phyloP scores from a whole-genome alignment of 2,888 invertebrate genomes.

The Stenotaenia linearis region DNA sequence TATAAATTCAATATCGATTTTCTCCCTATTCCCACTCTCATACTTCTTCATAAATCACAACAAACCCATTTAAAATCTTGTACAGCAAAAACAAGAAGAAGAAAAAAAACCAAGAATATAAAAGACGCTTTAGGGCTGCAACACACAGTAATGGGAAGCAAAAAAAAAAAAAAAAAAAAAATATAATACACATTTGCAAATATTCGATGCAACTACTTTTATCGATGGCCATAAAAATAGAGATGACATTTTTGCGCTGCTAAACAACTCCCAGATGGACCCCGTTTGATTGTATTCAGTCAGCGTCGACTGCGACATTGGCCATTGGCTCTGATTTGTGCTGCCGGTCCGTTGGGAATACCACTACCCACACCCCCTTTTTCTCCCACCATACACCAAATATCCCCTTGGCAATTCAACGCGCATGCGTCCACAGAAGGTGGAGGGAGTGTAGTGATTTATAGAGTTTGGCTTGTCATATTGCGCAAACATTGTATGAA shows the following conservation, averaged over 20 bases:
- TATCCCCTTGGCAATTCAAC: conserved; percentile 9
- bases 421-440: background rate
- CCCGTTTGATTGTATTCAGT: background rate
- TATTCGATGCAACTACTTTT: conserved; percentile 4
- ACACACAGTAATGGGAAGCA: too few species aligned
- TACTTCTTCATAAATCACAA: background rate
- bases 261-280: conserved; percentile 9
- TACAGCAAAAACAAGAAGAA: background rate
- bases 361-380: background rate
- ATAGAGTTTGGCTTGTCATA: conserved; percentile 9
- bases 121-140: background rate
- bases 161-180: background rate
- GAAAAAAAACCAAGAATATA: background rate
- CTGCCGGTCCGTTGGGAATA: background rate
- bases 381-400: background rate
- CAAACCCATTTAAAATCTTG: background rate
- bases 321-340: conserved; percentile 9
- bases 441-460: background rate
- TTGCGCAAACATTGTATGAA: conserved; percentile 1
- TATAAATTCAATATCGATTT: too few species aligned
- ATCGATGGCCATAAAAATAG: conserved; percentile 5
- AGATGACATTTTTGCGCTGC: background rate
- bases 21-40: background rate
- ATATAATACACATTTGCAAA: conserved; percentile 1
- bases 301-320: conserved; percentile 9